Evolutionary conservation across 2,797 vertebrate species (phyloP), one percentile per base, ranked within the genome.

Genomic region (Hirundo rustica): DNA sequence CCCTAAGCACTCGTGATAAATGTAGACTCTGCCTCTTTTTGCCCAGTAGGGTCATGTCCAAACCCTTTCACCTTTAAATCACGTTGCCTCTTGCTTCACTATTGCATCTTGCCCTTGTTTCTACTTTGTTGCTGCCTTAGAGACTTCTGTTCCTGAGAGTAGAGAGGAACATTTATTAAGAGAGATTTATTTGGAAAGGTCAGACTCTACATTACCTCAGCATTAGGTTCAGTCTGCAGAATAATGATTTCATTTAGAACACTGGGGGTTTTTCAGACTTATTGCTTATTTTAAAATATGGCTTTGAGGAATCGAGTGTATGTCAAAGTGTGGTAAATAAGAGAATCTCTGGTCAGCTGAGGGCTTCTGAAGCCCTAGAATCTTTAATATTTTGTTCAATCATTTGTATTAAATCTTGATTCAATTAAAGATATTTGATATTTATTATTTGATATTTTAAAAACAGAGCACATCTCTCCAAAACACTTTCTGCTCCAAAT

Each of bases 131-230:
- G 77, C 61, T 95, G 83, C 91, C 75, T 96, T 92, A 72, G 85
- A 96, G 84, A 66, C 70, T 93, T 80, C 42, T 88, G 57, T 86
- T 96, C 62, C 64, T 32, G 77, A 93, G 44, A 88, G 47, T 18
- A 70, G 66, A 94, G 66, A 91, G 47, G 66, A 94, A 38, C 91
- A 85, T 90, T 93, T 91, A 88, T 95, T 93, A 92, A 64, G 74
- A 54, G 68, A 93, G 77, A 96, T 96, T 94, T 95, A 95, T 95
- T 86, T 83, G 72, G 26, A 96, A 96, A 96, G 92, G 94, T 95
- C 94, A 94, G 86, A 89, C 83, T 96, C 50, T 64, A 60, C 93
- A 93, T 96, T 96, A 93, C 91, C 79, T 97, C 92, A 96, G 83
- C 85, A 77, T 93, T 95, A 95, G 85, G 85, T 94, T 92, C 70